These are phyloP conservation scores for Andrena chrysosceles DNA, from an alignment of 2,888 invertebrate genomes.

Conservation along the genomic window DNA sequence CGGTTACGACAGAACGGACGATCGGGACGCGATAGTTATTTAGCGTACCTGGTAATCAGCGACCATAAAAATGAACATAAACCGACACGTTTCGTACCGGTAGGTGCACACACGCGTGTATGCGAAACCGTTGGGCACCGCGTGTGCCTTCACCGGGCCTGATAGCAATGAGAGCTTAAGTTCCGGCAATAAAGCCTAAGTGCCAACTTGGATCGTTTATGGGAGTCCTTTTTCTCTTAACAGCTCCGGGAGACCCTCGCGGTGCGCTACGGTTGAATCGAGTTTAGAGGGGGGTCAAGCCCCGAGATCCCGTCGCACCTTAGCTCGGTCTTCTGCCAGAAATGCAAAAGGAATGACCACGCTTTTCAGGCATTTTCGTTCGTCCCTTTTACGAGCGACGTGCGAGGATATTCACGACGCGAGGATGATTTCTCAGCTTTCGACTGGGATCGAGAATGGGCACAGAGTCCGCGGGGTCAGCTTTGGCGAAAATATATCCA, in stretches of 20 bases:
- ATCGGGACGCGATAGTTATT: slow-evolving; percentile 77
- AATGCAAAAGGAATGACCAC: slow-evolving; percentile 13
- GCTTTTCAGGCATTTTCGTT: background rate
- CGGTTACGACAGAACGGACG: slow-evolving; percentile 75
- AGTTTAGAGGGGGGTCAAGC: slow-evolving; percentile 57
- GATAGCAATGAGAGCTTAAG: slow-evolving; percentile 71
- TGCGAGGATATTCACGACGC: slow-evolving; percentile 6
- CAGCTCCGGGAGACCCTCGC: slow-evolving; percentile 48
- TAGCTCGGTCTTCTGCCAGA: background rate
- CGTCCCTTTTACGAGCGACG: background rate
- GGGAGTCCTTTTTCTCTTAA: slow-evolving; percentile 61
- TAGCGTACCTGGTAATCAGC: slow-evolving; percentile 80
- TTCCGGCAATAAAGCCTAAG: slow-evolving; percentile 72
- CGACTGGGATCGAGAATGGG: background rate
- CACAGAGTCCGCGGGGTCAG: background rate
- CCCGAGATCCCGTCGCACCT: background rate
- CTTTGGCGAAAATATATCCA: background rate
- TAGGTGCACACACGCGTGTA: slow-evolving; percentile 45
- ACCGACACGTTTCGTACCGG: slow-evolving; percentile 74
- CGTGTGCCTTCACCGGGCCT: slow-evolving; percentile 48
- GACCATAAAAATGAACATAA: slow-evolving; percentile 80
- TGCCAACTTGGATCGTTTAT: slow-evolving; percentile 72
- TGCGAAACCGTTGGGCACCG: slow-evolving; percentile 20
- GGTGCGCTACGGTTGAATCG: slow-evolving; percentile 64
- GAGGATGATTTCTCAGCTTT: background rate